Conservation (phyloP, 2,888 invertebrate species). For the Dicyrtomina minuta region DNA sequence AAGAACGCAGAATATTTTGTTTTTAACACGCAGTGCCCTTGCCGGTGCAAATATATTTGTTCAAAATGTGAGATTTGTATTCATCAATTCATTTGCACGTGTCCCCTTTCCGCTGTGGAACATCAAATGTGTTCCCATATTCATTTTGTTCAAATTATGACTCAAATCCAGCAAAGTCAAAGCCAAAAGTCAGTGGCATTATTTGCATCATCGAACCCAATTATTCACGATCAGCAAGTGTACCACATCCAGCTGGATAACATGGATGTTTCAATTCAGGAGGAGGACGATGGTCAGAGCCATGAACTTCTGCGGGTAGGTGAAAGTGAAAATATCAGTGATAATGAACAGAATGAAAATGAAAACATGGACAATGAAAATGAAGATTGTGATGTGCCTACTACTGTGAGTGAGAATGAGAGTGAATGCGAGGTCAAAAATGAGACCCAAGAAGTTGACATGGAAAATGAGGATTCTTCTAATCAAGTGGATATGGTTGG, state of each 20-base stretch:
- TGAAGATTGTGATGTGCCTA: background rate
- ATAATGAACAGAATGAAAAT: background rate
- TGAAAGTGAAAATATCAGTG: too few relatives aligned
- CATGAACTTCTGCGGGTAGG: too few relatives aligned
- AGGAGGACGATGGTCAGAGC: too few relatives aligned
- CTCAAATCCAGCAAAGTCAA: background rate
- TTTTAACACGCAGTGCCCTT: conserved; percentile 39
- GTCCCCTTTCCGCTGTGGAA: conserved; percentile 28
- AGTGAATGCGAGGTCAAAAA: background rate
- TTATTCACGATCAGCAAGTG: too few relatives aligned
- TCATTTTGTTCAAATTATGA: conserved; percentile 42
- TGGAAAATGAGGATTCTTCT: background rate
- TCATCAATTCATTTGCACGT: conserved; percentile 46
- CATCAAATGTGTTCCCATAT: conserved; percentile 45
- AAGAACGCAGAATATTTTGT: conserved; percentile 31
- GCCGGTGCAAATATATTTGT: conserved; percentile 44
- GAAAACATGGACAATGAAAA: background rate
- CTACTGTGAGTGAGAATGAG: background rate
- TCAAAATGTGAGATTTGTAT: conserved; percentile 43
- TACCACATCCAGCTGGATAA: too few relatives aligned
- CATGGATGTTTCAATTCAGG: too few relatives aligned
- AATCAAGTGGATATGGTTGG: too few relatives aligned
- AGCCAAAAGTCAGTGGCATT: background rate
- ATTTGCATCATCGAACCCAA: too few relatives aligned
- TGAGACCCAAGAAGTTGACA: background rate